These are phyloP conservation scores for Belgica antarctica DNA, from an alignment of 2,888 invertebrate genomes.

Conservation along the genomic window DNA sequence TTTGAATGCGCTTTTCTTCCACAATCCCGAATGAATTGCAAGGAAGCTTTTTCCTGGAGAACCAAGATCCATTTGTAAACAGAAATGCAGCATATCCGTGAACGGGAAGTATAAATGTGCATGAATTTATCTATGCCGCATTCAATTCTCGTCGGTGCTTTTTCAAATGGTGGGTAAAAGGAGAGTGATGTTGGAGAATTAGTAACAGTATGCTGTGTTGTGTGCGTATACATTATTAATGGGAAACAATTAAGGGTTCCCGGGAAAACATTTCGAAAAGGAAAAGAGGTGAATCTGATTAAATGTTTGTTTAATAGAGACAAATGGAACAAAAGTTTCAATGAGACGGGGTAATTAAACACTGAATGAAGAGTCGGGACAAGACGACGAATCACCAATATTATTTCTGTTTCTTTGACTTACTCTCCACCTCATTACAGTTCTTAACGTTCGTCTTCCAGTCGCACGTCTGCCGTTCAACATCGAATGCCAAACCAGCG, in stretches of 20 bases:
- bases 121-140: slow-evolving; percentile 15
- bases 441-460: slow-evolving; percentile 96
- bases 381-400: no score
- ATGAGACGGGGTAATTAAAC: background rate
- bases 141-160: background rate
- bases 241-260: background rate
- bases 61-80: slow-evolving; percentile 10
- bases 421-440: slow-evolving; percentile 91
- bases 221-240: slow-evolving; percentile 26
- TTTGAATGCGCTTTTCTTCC: slow-evolving; percentile 24
- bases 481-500: slow-evolving; percentile 87
- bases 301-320: slow-evolving; percentile 11
- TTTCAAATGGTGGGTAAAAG: background rate
- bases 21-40: slow-evolving; percentile 1
- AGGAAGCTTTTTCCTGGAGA: slow-evolving; percentile 11
- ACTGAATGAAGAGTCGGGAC: no score
- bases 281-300: slow-evolving; percentile 16
- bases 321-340: background rate
- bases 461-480: slow-evolving; percentile 91
- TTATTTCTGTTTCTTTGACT: slow-evolving; percentile 60
- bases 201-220: background rate
- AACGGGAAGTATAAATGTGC: slow-evolving; percentile 13
- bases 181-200: slow-evolving; percentile 17
- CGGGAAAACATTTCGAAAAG: background rate
- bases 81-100: slow-evolving; percentile 12